phyloP scores from a whole-genome alignment of 2,113 vertebrate species.

The Hippocampus zosterae region DNA sequence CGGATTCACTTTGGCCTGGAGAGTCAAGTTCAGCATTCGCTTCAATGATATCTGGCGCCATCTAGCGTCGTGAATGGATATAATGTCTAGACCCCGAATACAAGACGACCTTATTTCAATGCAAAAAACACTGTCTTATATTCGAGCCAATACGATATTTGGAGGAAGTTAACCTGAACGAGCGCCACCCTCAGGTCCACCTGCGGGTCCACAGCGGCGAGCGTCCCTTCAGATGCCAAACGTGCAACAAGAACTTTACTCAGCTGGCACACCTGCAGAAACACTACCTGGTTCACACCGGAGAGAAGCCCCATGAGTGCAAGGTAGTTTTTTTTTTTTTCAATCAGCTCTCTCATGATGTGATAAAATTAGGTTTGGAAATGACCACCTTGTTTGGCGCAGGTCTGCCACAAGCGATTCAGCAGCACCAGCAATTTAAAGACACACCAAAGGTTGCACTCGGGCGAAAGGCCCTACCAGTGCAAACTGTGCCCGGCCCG shows the following conservation, averaged over 20 bases:
- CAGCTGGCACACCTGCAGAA: slow-evolving; percentile 97
- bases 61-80: too few relatives aligned
- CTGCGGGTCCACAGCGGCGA: slow-evolving; percentile 95
- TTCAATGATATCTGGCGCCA: too few relatives aligned
- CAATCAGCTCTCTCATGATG: neutral
- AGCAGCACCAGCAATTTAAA: slow-evolving; percentile 97
- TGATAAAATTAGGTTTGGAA: neutral
- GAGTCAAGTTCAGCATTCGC: too few relatives aligned
- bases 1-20: too few relatives aligned
- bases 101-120: too few relatives aligned
- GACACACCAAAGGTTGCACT: slow-evolving; percentile 87
- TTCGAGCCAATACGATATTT: too few relatives aligned
- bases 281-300: slow-evolving; percentile 94
- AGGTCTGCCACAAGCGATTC: slow-evolving; percentile 92
- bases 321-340: slow-evolving; percentile 61
- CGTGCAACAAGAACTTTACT: slow-evolving; percentile 91
- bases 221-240: slow-evolving; percentile 89
- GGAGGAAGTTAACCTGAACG: neutral
- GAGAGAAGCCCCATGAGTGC: slow-evolving; percentile 94
- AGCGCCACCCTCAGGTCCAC: slow-evolving; percentile 80
- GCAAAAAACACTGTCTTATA: too few relatives aligned
- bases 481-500: slow-evolving; percentile 90
- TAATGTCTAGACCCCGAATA: too few relatives aligned
- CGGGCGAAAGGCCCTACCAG: slow-evolving; percentile 76
- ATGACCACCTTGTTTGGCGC: slow-evolving; percentile 16